Evolutionary conservation across 2,888 invertebrate species (phyloP).

Genomic region (Celastrina argiolus): DNA sequence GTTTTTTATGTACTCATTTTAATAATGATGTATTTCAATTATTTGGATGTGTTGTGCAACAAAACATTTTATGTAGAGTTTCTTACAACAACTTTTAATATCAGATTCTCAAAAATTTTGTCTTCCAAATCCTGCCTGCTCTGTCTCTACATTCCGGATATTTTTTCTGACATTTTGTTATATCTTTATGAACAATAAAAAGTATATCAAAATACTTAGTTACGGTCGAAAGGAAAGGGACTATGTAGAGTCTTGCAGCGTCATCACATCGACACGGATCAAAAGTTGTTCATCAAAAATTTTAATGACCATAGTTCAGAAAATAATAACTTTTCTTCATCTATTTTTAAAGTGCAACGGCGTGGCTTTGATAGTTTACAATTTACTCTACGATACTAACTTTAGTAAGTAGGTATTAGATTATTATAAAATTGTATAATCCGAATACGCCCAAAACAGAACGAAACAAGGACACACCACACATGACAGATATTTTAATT

Average conservation of each 20-base stretch:
- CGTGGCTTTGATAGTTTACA: conserved; percentile 51
- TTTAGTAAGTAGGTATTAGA: background rate
- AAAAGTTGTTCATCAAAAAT: conserved; percentile 77
- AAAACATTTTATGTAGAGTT: background rate
- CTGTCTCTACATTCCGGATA: conserved; percentile 48
- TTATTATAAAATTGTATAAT: too few relatives aligned
- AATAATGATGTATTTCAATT: background rate
- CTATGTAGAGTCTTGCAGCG: conserved; percentile 59
- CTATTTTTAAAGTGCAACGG: conserved; percentile 42
- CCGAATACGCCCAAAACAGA: too few relatives aligned
- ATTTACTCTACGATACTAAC: background rate
- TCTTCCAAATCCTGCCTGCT: background rate
- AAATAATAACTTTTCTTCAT: conserved; percentile 73
- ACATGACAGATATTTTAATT: too few relatives aligned
- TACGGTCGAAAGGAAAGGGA: conserved; percentile 67
- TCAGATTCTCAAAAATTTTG: too few relatives aligned
- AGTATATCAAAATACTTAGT: conserved; percentile 66
- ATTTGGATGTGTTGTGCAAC: background rate
- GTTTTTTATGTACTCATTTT: too few relatives aligned
- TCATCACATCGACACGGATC: conserved; percentile 75
- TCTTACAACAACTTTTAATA: background rate
- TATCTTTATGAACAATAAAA: conserved; percentile 59
- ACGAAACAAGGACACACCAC: too few relatives aligned
- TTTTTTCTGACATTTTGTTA: conserved; percentile 56
- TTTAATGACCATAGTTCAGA: conserved; percentile 77